These are phyloP conservation scores for Choloepus hoffmanni DNA, from an alignment of 2,113 vertebrate genomes.

Conservation along the genomic window DNA sequence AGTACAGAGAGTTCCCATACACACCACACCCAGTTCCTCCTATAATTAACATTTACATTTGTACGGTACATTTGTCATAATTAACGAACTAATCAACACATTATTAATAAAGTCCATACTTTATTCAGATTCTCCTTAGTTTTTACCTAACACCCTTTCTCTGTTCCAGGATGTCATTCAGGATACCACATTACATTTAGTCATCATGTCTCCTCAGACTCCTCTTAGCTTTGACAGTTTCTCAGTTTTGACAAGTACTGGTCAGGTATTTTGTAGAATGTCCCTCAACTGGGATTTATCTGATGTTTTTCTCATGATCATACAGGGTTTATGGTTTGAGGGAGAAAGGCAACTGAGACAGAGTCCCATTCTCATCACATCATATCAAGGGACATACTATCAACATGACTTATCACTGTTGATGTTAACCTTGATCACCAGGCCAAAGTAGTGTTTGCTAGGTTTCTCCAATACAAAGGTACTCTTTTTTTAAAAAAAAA, in stretches of 20 bases:
- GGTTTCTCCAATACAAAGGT: background rate
- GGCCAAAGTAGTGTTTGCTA: background rate
- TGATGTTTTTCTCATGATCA: background rate
- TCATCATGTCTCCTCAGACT: background rate
- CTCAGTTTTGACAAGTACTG: background rate
- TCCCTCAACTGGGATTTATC: background rate
- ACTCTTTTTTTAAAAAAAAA: background rate
- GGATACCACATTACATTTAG: background rate
- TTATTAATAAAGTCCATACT: background rate
- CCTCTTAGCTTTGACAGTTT: background rate
- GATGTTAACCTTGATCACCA: background rate
- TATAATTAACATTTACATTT: constrained; percentile 26
- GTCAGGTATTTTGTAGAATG: background rate
- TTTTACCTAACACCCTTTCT: background rate
- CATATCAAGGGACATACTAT: background rate
- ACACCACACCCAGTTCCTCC: background rate
- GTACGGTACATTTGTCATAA: constrained; percentile 38
- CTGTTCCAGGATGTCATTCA: background rate
- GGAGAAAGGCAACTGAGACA: background rate
- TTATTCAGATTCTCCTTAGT: background rate
- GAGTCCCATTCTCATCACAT: background rate
- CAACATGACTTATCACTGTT: background rate
- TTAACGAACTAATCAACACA: constrained; percentile 10
- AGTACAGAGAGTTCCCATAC: background rate
- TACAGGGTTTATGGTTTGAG: background rate